These are phyloP conservation scores for Andrena chrysosceles DNA, from an alignment of 2,888 invertebrate species.

Conservation along the genomic window DNA sequence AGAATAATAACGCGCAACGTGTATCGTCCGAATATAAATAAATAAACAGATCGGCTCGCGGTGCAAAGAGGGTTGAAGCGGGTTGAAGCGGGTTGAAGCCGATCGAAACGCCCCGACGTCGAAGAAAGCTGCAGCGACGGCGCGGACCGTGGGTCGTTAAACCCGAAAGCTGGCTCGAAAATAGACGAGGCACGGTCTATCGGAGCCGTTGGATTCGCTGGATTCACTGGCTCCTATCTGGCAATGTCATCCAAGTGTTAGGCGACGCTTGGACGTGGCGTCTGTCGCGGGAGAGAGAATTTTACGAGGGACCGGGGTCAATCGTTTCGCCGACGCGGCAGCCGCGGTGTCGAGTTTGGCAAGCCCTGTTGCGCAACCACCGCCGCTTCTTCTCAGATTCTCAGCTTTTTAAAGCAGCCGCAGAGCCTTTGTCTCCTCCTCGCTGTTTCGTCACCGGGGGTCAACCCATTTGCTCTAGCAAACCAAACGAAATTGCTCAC, in stretches of 20 bases:
- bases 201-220: neutral
- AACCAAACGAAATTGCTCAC: neutral
- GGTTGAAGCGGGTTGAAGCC: too few species aligned
- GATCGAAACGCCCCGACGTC: neutral
- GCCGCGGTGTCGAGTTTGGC: slow-evolving; percentile 30
- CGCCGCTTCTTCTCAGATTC: neutral
- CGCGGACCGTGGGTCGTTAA: neutral
- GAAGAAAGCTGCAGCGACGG: neutral
- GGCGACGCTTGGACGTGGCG: slow-evolving; percentile 7
- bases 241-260: slow-evolving; percentile 8
- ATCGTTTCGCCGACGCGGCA: slow-evolving; percentile 10
- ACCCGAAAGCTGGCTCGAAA: neutral
- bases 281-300: neutral
- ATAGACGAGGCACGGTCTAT: neutral
- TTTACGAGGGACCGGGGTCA: slow-evolving; percentile 27
- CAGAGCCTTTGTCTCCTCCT: neutral
- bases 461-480: too few species aligned
- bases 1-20: too few species aligned
- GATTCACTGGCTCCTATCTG: neutral
- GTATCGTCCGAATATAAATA: too few species aligned
- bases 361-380: slow-evolving; percentile 29
- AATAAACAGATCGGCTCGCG: too few species aligned
- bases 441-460: neutral
- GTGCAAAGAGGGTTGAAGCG: too few species aligned
- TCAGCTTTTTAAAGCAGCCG: slow-evolving; percentile 7